Conservation (phyloP, 1,140 invertebrate genomes). For the Scaptomyza graminum region DNA sequence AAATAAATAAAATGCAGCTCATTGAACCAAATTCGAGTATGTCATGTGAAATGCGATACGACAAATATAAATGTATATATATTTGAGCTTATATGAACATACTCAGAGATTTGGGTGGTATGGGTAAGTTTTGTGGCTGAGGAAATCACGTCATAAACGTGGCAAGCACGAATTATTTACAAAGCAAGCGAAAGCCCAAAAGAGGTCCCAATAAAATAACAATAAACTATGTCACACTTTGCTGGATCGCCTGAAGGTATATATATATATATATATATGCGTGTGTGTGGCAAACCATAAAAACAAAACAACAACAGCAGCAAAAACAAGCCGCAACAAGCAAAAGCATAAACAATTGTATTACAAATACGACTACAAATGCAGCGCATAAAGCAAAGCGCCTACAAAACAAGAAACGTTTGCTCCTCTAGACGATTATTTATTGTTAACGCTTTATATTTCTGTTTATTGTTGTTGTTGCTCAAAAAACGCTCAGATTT, state of each 20-base stretch:
- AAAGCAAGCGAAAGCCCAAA: constrained; percentile 77
- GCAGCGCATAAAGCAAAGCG: constrained; percentile 62
- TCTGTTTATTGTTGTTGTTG: constrained; percentile 25
- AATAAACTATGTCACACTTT: constrained; percentile 75
- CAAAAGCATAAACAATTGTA: constrained; percentile 81
- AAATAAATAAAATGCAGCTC: constrained; percentile 4
- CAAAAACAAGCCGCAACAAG: constrained; percentile 52
- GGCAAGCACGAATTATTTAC: constrained; percentile 80
- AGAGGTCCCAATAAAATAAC: constrained; percentile 78
- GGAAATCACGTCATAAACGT: constrained; percentile 81
- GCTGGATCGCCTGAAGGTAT: constrained; percentile 14
- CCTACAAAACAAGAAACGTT: constrained; percentile 48
- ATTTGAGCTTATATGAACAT: not conserved
- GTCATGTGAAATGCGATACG: constrained; percentile 50
- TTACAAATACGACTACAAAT: constrained; percentile 81
- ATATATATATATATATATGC: constrained; percentile 14
- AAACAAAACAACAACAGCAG: constrained; percentile 43
- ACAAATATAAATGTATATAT: constrained; percentile 10
- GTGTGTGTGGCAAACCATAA: constrained; percentile 45
- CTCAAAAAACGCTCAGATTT: constrained; percentile 65
- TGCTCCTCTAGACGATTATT: constrained; percentile 75
- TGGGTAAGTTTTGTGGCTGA: constrained; percentile 47
- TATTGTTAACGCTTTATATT: constrained; percentile 82
- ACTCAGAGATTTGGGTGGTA: not conserved
- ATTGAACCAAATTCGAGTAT: constrained; percentile 51